These are phyloP conservation scores for Pungitius pungitius DNA, from an alignment of 2,113 vertebrate genomes.

Conservation along the genomic window DNA sequence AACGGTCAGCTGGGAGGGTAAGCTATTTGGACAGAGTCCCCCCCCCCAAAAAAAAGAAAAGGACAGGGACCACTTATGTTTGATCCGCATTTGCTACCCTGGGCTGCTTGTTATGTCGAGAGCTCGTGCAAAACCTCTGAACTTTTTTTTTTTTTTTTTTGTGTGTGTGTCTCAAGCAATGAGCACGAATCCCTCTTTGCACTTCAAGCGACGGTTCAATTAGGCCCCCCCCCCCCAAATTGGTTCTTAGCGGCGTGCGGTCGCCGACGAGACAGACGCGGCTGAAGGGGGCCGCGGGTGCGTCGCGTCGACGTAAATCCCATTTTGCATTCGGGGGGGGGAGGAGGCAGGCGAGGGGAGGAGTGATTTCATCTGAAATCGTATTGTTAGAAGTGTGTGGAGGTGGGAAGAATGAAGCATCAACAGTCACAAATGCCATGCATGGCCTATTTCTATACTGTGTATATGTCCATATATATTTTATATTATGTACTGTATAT, in stretches of 20 bases:
- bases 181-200: slow-evolving; percentile 72
- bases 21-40: slow-evolving; percentile 45
- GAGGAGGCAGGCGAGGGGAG: slow-evolving; percentile 46
- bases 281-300: slow-evolving; percentile 60
- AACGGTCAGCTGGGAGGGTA: slow-evolving; percentile 47
- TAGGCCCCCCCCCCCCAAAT: slow-evolving; percentile 70
- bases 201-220: slow-evolving; percentile 69
- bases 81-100: slow-evolving; percentile 39
- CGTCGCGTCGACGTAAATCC: slow-evolving; percentile 60
- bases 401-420: slow-evolving; percentile 58
- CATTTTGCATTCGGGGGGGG: slow-evolving; percentile 55
- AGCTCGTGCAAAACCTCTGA: slow-evolving; percentile 60
- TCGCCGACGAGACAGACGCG: slow-evolving; percentile 65
- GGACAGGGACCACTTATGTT: slow-evolving; percentile 37
- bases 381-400: slow-evolving; percentile 57
- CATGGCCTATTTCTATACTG: slow-evolving; percentile 24
- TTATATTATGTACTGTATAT: too few relatives aligned
- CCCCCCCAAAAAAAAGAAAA: too few relatives aligned
- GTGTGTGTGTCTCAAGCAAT: slow-evolving; percentile 53
- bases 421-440: slow-evolving; percentile 40
- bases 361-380: slow-evolving; percentile 66
- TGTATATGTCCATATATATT: neutral
- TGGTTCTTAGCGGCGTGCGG: slow-evolving; percentile 68
- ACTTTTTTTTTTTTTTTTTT: slow-evolving; percentile 66
- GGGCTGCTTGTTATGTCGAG: slow-evolving; percentile 33